Evolutionary conservation across 2,113 vertebrate genomes (phyloP), one percentile per base, ranked within the genome.

Genomic region (Microcebus tavaratra): DNA sequence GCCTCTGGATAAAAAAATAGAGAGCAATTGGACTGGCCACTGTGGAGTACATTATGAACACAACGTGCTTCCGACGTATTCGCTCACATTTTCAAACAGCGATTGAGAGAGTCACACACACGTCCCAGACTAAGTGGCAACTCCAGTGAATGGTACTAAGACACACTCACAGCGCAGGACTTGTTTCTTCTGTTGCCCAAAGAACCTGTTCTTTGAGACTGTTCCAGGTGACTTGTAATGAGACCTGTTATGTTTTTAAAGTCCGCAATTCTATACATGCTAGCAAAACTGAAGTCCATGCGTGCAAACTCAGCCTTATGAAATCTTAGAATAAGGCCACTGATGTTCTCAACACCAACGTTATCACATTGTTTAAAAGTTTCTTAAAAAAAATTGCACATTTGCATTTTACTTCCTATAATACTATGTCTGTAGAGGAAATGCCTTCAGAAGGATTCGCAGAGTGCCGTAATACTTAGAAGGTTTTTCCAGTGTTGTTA

Each of bases 1-100:
- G 96, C 97, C 98, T 98, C 98, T 98, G 92, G 97, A 97, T 98
- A 98, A 98, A 98, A 98, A 98, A 98, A 98, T 98, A 98, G 96
- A 98, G 93, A 97, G 98, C 96, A 91, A 96, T 70, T 95, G 90
- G 90, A 97, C 98, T 97, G 96, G 97, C 96, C 98, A 90, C 97
- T 96, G 97, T 97, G 95, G 97, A 90, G 48, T 89, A 97, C 94
- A 92, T 87, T 89, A 97, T 79, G 94, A 97, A 98, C 96, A 97
- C 96, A 98, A 97, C 65, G 87, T 93, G 84, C 97, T 97, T 92
- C 90, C 85, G 92, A 96, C 42, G 88, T 87, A 91, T 29, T 95
- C 87, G 95, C 91, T 95, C 97, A 82, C 85, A 96, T 88, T 97
- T 97, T 95, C 97, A 95, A 97, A 98, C 92, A 97, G 98, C 83